Evolutionary conservation across 2,113 vertebrate species (phyloP), one percentile per base, ranked within the genome.

Genomic region (Carassius carassius): DNA sequence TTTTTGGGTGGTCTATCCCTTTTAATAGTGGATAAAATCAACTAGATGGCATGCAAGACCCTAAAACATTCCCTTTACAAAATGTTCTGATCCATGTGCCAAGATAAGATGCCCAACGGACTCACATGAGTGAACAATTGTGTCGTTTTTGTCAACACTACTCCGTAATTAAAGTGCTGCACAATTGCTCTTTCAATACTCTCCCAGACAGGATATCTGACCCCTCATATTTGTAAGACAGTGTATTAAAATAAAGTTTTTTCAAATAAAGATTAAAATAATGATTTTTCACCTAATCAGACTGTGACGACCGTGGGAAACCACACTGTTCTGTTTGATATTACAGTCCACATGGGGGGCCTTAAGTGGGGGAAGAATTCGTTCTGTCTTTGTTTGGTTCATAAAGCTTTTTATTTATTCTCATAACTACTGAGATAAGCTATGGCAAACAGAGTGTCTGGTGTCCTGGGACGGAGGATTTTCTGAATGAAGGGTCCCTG

Each of bases 351-450:
- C 41, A 17, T 51, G 14, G 76, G 56, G 32, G 73, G 56, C 65
- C 76, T 78, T 3, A 76, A 67, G 65, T 49, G 19, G 83, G 49
- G 35, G 70, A 16, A 63, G 80, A 67, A 60, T 60, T 78, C 80
- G 9, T 67, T 32, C 44, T 21, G 74, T 77, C 44, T 81, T 51
- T 81, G 63, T 81, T 81, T 58, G 80, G 65, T 82, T 82, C 67
- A 82, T 82, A 72, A 82, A 82, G 80, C 80, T 58, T 81, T 25
- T 37, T 82, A 82, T 82, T 82, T 82, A 82, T 82, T 82, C 80
- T 82, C 80, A 82, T 72, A 82, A 82, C 80, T 82, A 56, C 49
- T 37, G 32, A 72, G 80, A 82, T 72, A 70, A 82, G 47, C 80
- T 82, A 82, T 72, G 49, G 67, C 80, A 81, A 81, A 63, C 41